phyloP scores from a whole-genome alignment of 2,113 vertebrate species.

The Prionailurus viverrinus region DNA sequence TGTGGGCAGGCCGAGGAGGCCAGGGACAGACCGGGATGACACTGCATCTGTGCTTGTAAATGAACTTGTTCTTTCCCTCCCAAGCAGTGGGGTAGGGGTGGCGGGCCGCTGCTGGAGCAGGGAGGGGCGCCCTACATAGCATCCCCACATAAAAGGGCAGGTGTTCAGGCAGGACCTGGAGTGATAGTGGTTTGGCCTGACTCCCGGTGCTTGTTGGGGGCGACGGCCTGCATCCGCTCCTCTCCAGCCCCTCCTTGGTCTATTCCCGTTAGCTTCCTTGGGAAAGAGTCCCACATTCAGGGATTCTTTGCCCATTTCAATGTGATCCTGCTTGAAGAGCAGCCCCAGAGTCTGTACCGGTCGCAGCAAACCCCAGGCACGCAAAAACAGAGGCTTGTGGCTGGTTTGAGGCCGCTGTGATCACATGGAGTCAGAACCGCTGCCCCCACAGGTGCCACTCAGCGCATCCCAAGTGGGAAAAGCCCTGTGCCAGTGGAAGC shows the following conservation, averaged over 20 bases:
- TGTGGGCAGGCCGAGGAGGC: background rate
- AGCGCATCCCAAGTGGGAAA: background rate
- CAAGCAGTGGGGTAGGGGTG: background rate
- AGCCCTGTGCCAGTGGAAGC: background rate
- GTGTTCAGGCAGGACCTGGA: background rate
- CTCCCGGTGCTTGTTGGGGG: background rate
- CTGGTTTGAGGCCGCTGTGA: slow-evolving; percentile 54
- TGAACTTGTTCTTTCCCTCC: background rate
- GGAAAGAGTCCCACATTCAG: background rate
- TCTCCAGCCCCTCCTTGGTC: background rate
- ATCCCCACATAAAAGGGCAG: slow-evolving; percentile 74
- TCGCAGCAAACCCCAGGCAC: background rate
- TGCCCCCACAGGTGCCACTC: background rate
- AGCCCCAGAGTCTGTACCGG: background rate
- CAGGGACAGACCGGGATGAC: rapidly evolving
- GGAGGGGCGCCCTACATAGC: slow-evolving; percentile 36
- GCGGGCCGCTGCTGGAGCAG: background rate
- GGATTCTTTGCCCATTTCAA: background rate
- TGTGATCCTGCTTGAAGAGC: background rate
- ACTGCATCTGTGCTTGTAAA: background rate
- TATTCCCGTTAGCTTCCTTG: background rate
- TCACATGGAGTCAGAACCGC: background rate
- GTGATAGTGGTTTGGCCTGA: background rate
- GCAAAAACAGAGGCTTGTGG: slow-evolving; percentile 43
- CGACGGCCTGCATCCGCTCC: background rate